Evolutionary conservation across 2,888 invertebrate genomes (phyloP).

Genomic region (Tetanocera ferruginea): DNA sequence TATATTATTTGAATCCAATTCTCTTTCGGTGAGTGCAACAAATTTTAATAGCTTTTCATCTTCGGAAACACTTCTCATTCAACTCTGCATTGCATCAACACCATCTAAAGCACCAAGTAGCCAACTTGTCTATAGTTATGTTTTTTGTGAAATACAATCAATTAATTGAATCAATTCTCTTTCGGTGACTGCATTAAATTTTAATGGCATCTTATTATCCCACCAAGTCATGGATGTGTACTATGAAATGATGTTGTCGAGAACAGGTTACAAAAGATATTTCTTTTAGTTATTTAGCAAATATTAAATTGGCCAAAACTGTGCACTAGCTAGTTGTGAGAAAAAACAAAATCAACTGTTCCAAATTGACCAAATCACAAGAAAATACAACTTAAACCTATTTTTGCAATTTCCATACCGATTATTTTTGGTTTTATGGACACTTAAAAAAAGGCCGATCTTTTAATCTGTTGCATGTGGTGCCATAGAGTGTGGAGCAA

Average conservation of each 20-base stretch:
- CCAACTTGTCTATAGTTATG: not conserved
- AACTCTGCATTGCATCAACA: too few relatives aligned
- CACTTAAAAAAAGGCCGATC: constrained; percentile 12
- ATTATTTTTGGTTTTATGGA: constrained; percentile 10
- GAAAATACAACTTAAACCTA: not conserved
- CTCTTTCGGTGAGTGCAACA: too few relatives aligned
- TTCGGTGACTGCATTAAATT: constrained; percentile 27
- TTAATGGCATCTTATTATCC: constrained; percentile 35
- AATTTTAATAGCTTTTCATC: too few relatives aligned
- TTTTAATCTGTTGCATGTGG: not conserved
- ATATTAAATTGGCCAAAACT: too few relatives aligned
- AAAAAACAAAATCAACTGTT: too few relatives aligned
- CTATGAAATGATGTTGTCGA: not conserved
- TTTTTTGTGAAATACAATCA: not conserved
- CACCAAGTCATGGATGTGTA: not conserved
- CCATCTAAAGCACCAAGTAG: too few relatives aligned
- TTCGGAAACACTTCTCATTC: too few relatives aligned
- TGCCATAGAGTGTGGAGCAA: not conserved
- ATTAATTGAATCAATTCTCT: constrained; percentile 18
- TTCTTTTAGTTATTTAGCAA: too few relatives aligned
- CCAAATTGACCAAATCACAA: too few relatives aligned
- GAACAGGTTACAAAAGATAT: not conserved
- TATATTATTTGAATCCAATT: too few relatives aligned
- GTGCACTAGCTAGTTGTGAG: too few relatives aligned
- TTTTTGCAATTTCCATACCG: constrained; percentile 30